phyloP scores from a whole-genome alignment of 2,888 invertebrate genomes.

The Caenorhabditis panamensis region DNA sequence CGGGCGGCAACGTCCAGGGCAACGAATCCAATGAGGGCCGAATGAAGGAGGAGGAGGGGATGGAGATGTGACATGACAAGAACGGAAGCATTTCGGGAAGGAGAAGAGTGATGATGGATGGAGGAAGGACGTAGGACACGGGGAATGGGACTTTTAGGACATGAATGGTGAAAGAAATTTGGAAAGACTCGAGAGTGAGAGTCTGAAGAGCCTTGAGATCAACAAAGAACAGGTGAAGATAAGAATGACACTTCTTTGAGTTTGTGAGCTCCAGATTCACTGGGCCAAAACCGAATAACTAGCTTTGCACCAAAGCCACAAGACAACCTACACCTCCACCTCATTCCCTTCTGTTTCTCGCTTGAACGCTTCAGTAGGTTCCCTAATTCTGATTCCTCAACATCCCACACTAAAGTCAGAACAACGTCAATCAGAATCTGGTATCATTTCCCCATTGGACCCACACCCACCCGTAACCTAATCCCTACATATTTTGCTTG shows the following conservation, averaged over 20 bases:
- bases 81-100: background rate
- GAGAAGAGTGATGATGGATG: background rate
- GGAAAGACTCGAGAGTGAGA: too few species aligned
- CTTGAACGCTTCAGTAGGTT: background rate
- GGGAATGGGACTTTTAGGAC: too few species aligned
- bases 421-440: background rate
- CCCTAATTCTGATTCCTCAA: too few species aligned
- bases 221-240: too few species aligned
- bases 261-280: too few species aligned
- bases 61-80: conserved; percentile 43
- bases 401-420: too few species aligned
- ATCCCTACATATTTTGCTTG: background rate
- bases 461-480: background rate
- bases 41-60: background rate
- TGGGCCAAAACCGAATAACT: too few species aligned
- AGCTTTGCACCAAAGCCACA: background rate
- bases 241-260: too few species aligned
- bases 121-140: background rate
- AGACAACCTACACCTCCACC: background rate
- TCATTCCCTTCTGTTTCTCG: background rate
- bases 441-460: background rate
- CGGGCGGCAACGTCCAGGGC: background rate
- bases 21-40: background rate
- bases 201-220: too few species aligned
- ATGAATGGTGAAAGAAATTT: too few species aligned